phyloP scores from a whole-genome alignment of 2,797 vertebrate species.

The Buceros bicornis region DNA sequence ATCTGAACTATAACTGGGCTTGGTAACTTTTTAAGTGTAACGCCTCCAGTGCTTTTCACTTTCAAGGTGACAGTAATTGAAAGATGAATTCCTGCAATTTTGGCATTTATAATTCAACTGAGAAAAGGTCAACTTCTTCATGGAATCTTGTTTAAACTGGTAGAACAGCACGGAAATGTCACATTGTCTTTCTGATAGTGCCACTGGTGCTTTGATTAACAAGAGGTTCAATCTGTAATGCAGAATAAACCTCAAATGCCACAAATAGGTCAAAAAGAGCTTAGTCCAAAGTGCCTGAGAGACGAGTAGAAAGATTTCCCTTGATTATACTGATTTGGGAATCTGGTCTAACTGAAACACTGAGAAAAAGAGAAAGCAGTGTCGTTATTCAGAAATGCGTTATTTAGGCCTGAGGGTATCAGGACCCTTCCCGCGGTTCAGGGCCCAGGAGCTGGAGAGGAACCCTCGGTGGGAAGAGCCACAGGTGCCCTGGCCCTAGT shows the following conservation, averaged over 20 bases:
- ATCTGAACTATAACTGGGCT: constrained; percentile 45
- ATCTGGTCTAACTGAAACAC: neutral
- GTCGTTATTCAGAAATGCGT: neutral
- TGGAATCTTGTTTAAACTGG: constrained; percentile 23
- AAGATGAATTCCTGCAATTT: constrained; percentile 51
- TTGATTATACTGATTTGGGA: neutral
- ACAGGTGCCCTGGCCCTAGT: neutral
- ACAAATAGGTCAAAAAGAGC: neutral
- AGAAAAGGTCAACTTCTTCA: constrained; percentile 72
- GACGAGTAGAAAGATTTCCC: neutral
- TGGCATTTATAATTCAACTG: constrained; percentile 70
- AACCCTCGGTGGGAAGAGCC: accelerated
- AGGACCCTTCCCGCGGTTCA: no score
- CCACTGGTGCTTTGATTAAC: constrained; percentile 55
- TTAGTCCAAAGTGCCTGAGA: neutral
- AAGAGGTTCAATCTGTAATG: constrained; percentile 20
- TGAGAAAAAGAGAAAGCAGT: neutral
- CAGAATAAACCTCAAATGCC: neutral
- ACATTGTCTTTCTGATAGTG: constrained; percentile 42
- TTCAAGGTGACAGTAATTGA: constrained; percentile 69
- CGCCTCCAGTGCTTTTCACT: constrained; percentile 52
- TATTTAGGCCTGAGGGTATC: neutral
- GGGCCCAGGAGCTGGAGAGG: neutral
- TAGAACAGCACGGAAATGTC: constrained; percentile 46
- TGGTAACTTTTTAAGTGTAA: constrained; percentile 35